Conservation (phyloP, 2,113 vertebrate species). For the Azemiops feae region DNA sequence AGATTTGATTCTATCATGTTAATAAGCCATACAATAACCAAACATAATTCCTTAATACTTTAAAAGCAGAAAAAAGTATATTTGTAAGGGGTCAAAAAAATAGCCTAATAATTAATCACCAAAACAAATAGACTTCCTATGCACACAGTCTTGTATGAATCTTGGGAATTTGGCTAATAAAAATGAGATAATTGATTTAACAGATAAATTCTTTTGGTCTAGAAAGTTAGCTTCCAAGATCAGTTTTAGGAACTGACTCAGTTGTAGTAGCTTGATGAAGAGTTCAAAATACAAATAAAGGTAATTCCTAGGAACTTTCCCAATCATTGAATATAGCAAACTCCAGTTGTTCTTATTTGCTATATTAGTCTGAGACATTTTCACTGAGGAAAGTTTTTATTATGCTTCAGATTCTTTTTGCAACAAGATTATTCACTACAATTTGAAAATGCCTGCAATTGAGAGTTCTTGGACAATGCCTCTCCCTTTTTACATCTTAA, state of each 20-base stretch:
- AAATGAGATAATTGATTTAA: background rate
- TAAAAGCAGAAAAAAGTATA: background rate
- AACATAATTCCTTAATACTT: background rate
- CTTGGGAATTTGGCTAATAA: background rate
- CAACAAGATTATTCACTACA: background rate
- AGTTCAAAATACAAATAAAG: background rate
- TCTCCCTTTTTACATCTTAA: background rate
- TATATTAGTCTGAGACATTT: background rate
- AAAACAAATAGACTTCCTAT: background rate
- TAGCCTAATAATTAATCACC: background rate
- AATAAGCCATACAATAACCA: background rate
- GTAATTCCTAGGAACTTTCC: background rate
- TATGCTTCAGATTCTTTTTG: background rate
- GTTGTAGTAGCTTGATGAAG: background rate
- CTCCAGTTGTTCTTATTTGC: background rate
- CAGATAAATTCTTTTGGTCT: background rate
- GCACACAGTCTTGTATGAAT: background rate
- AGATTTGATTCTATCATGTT: background rate
- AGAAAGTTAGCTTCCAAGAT: background rate
- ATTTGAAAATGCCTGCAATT: background rate
- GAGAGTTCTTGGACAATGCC: background rate
- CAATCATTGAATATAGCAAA: background rate
- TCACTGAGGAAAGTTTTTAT: background rate
- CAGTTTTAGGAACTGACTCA: background rate
- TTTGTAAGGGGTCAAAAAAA: background rate